Base-by-base conservation (phyloP, 53 echinoderm and acorn worm species). In the Henricia sp. region DNA sequence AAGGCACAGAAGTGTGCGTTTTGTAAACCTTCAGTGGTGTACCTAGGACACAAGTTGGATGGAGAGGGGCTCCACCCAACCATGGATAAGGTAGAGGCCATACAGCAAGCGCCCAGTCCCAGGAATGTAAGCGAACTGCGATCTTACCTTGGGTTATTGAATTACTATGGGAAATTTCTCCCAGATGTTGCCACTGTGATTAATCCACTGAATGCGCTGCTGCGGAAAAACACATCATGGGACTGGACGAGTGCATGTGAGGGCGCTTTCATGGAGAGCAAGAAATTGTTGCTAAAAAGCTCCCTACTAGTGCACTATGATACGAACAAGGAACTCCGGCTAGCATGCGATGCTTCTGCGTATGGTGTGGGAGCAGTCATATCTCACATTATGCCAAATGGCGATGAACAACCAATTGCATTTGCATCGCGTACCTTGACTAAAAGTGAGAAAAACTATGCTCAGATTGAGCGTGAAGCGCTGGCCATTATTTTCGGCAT, bases 111-210 rank as follows among this genome's bases (percentile, higher is more conserved):
- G 17, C 35, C 37, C 35, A 37, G 37, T 35, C 65, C 35, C 35
- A 65, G 37, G 28, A 87, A 87, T 51, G 72, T 86, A 2, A 50
- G 71, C 13, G 90, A 90, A 71, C 67, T 90, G 52, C 75, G 83
- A 43, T 90, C 72, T 17, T 90, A 83, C 36, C 43, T 86, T 1
- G 90, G 89, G 14, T 62, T 89, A 58, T 34, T 89, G 24, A 89
- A 84, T 34, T 89, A 84, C 72, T 89, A 89, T 71, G 90, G 90
- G 35, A 90, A 86, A 58, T 90, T 86, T 62, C 32, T 82, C 30
- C 70, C 43, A 46, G 83, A 91, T 68, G 38, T 87, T 4, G 50
- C 83, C 24, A 56, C 91, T 53, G 72, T 37, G 68, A 69, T 86
- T 48, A 77, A 90, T 44, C 91, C 91, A 37, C 67, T 91, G 50